Percentiles rank a stretch among this genome's conserved stretches.
Conservation (phyloP, 2,888 invertebrate species). For the Pristionchus japonicus region DNA sequence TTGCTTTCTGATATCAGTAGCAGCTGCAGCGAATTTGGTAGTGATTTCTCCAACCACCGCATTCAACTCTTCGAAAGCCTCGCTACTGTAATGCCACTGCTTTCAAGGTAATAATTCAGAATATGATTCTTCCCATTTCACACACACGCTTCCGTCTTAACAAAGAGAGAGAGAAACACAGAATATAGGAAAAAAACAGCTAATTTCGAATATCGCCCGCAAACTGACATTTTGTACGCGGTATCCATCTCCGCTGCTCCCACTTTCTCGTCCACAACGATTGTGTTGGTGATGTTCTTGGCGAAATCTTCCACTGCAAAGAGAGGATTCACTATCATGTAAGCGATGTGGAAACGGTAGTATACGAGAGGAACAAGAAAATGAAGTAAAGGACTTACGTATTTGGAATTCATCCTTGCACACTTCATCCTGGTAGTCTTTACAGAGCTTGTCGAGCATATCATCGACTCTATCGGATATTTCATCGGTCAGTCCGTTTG, state of each 20-base stretch:
- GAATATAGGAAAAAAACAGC: background rate
- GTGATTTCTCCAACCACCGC: background rate
- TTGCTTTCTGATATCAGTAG: background rate
- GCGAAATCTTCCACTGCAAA: background rate
- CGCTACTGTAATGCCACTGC: too few relatives aligned
- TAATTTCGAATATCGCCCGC: too few relatives aligned
- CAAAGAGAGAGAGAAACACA: too few relatives aligned
- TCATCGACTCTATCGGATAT: too few relatives aligned
- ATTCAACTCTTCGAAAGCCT: background rate
- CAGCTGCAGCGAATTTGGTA: background rate
- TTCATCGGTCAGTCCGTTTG: too few relatives aligned
- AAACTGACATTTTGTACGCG: background rate
- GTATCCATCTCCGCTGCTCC: background rate
- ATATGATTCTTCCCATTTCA: too few relatives aligned
- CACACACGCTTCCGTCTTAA: too few relatives aligned
- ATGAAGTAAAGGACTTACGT: background rate
- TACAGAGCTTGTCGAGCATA: background rate
- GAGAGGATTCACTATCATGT: background rate
- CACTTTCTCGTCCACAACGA: background rate
- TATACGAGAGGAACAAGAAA: background rate
- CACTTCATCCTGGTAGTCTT: background rate
- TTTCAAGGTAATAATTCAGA: too few relatives aligned
- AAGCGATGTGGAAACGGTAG: background rate
- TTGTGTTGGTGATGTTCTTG: background rate
- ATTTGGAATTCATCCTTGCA: background rate